phyloP scores from a whole-genome alignment of 2,113 vertebrate genomes.

The Meriones unguiculatus region DNA sequence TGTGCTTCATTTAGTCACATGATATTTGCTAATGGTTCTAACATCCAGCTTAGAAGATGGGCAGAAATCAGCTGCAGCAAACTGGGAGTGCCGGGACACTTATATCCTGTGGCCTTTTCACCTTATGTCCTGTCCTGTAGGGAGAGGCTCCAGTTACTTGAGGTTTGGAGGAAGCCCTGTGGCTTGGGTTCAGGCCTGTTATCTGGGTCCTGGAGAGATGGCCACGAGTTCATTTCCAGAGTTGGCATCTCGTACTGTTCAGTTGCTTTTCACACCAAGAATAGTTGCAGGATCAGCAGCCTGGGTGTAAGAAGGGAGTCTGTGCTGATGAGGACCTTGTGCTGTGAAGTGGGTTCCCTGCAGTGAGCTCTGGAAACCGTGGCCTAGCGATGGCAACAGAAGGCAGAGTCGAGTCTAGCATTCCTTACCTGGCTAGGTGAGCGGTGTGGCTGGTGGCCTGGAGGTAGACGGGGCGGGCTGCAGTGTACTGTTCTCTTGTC shows the following conservation, averaged over 20 bases:
- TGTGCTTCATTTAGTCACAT: no score
- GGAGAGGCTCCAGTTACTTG: neutral
- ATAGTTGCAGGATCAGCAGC: neutral
- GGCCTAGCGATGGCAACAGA: neutral
- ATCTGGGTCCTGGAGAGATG: neutral
- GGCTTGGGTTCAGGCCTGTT: neutral
- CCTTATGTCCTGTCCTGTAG: neutral
- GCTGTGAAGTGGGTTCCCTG: neutral
- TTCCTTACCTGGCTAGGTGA: neutral
- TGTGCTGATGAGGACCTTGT: neutral
- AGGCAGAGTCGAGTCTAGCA: neutral
- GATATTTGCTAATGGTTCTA: no score
- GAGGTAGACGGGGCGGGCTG: neutral
- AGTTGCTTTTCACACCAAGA: neutral
- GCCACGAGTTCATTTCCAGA: neutral
- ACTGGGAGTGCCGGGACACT: neutral
- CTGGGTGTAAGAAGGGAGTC: neutral
- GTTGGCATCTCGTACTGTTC: neutral
- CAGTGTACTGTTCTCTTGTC: neutral
- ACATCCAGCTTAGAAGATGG: neutral
- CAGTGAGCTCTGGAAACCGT: neutral
- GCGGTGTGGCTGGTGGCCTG: no score
- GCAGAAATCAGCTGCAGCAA: neutral
- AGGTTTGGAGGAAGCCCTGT: neutral
- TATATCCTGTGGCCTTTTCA: neutral